A percentile compares a stretch with the other conserved stretches of the same genome.
phyloP scores from a whole-genome alignment of 64 coral and sea anemone species.

The Acropora tenuis region DNA sequence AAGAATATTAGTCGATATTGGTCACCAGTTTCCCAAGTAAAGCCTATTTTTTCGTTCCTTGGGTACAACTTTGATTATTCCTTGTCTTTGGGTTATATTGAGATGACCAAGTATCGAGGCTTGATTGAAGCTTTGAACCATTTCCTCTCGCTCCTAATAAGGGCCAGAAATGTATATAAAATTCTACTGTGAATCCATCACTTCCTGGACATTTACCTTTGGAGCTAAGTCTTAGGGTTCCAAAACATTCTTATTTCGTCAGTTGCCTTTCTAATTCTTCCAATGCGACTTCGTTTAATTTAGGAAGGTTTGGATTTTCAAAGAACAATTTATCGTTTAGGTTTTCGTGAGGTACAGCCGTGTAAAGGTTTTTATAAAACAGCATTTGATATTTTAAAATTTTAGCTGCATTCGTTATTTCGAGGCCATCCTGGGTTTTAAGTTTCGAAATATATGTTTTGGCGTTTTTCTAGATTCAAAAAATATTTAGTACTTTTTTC shows the following conservation, averaged over 20 bases:
- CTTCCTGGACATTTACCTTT: slow-evolving; percentile 8
- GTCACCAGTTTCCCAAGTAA: neutral
- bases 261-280: neutral
- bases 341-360: neutral
- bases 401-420: neutral
- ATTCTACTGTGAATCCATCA: neutral
- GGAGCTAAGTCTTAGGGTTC: neutral
- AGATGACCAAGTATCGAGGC: neutral
- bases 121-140: neutral
- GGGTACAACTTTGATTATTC: slow-evolving; percentile 21
- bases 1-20: neutral
- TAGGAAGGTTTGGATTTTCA: neutral
- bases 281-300: neutral
- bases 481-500: too few relatives aligned
- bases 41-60: neutral
- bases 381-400: neutral
- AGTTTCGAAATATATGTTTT: neutral
- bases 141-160: neutral
- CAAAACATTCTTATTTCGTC: neutral
- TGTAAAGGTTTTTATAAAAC: slow-evolving; percentile 16
- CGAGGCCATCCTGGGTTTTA: neutral
- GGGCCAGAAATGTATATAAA: neutral
- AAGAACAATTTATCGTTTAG: neutral
- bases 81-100: slow-evolving; percentile 38
- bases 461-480: neutral